Base-by-base conservation (phyloP, 2,888 invertebrate species). In the Drosophila paracracens region DNA sequence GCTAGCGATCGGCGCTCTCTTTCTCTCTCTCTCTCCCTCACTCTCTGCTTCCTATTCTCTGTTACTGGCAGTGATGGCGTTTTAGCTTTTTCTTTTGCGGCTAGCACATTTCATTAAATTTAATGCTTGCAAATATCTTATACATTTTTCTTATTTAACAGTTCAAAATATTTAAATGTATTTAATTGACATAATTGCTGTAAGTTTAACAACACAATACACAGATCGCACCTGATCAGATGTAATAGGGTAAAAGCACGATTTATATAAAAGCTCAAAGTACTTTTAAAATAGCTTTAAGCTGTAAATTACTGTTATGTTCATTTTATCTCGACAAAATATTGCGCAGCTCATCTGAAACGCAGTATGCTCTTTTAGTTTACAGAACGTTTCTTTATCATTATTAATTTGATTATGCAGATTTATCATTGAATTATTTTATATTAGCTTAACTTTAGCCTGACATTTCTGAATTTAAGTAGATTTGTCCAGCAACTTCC, bases 1-100 rank as follows among this genome's bases (percentile, higher is more conserved):
- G 79, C 66, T 70, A 63, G 48, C 60, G 68, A 77, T 68, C 62
- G 54, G 13, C 48, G 58, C 53, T 65, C 68, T 31, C 51, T 29
- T 61, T 18, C 36, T 25, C 69, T 36, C 58, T 68, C 43, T 58
- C 43, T 18, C 18, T 21, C 58, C 53, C 43, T 33, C 56, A 35
- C 25, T 43, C 40, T 36, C 11, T n/a, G 7, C 25, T 35, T 54
- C 50, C 53, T 62, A 66, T 61, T 60, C 61, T 65, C 66, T 61
- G 79, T 61, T 68, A 29, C 60, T 52, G 11, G 16, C 33, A 70
- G 77, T 70, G 80, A 25, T 77, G 61, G 11, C 36, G 4, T 25
- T 2, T 50, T 2, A 52, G 63, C 69, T 11, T 10, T 63, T 66
- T 54, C 35, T 7, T 5, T n/a, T 27, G 7, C 13, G 4, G 4